Conservation (phyloP, 2,888 invertebrate genomes). For the Drosophila paramelanica region DNA sequence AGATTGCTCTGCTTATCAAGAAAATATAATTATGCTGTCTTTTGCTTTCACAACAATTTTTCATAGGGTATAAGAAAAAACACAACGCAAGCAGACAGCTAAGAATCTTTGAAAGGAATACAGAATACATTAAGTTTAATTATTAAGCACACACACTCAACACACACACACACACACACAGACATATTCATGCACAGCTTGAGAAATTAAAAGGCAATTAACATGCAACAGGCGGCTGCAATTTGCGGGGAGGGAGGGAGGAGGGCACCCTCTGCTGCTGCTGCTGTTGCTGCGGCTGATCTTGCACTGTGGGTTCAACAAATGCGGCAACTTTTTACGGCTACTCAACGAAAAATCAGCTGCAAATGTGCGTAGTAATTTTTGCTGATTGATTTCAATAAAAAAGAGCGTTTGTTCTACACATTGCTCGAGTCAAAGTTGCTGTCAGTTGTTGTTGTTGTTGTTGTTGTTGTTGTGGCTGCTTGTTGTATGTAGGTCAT, state of each 20-base stretch:
- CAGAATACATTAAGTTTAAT: constrained; percentile 40
- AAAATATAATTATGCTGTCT: not conserved
- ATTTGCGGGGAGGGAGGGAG: not conserved
- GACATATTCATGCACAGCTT: constrained; percentile 35
- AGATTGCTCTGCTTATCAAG: not conserved
- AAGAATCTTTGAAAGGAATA: constrained; percentile 28
- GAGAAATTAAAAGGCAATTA: constrained; percentile 79
- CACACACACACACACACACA: not conserved
- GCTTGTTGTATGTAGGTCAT: constrained; percentile 68
- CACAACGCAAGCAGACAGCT: constrained; percentile 9
- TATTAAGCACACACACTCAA: constrained; percentile 29
- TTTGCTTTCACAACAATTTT: not conserved
- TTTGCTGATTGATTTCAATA: constrained; percentile 76
- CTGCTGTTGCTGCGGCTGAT: not conserved
- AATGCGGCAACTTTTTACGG: constrained; percentile 36
- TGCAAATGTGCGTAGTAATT: constrained; percentile 73
- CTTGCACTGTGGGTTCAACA: constrained; percentile 53
- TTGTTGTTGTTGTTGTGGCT: constrained; percentile 17
- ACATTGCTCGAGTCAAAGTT: constrained; percentile 48
- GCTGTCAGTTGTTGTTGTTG: constrained; percentile 20
- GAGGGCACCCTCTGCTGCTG: constrained; percentile 53
- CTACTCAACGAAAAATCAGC: constrained; percentile 65
- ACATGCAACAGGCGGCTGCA: constrained; percentile 73
- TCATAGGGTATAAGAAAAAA: constrained; percentile 34
- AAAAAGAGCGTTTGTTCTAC: constrained; percentile 35